Evolutionary conservation across 1,140 invertebrate genomes (phyloP).

Genomic region (Phocides pigmalion): DNA sequence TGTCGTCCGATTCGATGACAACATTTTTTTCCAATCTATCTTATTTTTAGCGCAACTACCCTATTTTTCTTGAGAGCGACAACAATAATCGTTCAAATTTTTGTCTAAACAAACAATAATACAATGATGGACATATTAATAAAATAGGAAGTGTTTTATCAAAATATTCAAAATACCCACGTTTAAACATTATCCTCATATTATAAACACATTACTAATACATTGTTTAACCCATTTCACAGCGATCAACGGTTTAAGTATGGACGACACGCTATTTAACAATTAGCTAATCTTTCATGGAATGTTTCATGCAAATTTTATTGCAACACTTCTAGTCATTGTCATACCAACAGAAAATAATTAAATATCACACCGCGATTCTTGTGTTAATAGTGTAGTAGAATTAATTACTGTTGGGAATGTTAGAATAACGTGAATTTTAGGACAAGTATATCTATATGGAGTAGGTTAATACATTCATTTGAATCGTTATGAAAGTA

Average conservation of each 20-base stretch:
- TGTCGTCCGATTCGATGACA: too few relatives aligned
- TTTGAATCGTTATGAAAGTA: too few relatives aligned
- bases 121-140: not conserved
- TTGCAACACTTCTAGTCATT: slow-evolving; percentile 27
- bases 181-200: slow-evolving; percentile 24
- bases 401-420: too few relatives aligned
- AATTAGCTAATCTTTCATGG: slow-evolving; percentile 48
- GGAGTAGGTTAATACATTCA: not conserved
- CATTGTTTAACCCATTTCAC: slow-evolving; percentile 43
- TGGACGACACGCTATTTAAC: slow-evolving; percentile 48
- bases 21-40: too few relatives aligned
- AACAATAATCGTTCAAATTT: too few relatives aligned
- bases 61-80: too few relatives aligned
- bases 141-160: not conserved
- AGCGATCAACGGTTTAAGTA: slow-evolving; percentile 42
- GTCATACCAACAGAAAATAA: slow-evolving; percentile 21
- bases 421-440: too few relatives aligned
- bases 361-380: slow-evolving; percentile 11
- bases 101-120: not conserved
- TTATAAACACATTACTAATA: slow-evolving; percentile 41
- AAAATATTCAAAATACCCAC: slow-evolving; percentile 2
- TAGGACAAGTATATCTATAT: not conserved
- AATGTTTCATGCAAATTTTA: slow-evolving; percentile 42
- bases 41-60: too few relatives aligned
- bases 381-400: slow-evolving; percentile 1